Conservation (phyloP, 2,888 invertebrate species). For the Hemicrepidius hirtus region DNA sequence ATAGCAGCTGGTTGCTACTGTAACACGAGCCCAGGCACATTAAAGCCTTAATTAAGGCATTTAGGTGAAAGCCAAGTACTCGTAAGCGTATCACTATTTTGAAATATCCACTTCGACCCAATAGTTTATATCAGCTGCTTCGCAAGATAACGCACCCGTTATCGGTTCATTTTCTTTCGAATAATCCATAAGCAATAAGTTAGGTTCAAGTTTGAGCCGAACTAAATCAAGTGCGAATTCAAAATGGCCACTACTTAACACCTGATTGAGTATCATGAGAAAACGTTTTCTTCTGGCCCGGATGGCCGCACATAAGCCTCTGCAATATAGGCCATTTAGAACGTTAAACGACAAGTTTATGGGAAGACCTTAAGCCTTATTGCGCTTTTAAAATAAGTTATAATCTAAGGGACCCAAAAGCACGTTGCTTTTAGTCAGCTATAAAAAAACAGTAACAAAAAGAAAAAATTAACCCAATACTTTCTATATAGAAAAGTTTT, state of each 20-base stretch:
- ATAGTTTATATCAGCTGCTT: conserved; percentile 26
- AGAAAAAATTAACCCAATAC: too few relatives aligned
- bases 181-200: conserved; percentile 29
- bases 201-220: not conserved
- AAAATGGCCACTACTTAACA: conserved; percentile 34
- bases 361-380: conserved; percentile 49
- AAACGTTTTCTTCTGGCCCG: conserved; percentile 19
- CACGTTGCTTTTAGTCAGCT: conserved; percentile 11
- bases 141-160: conserved; percentile 5
- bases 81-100: conserved; percentile 30
- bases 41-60: conserved; percentile 55
- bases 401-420: conserved; percentile 41
- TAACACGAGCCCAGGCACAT: conserved; percentile 46
- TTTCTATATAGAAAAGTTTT: too few relatives aligned
- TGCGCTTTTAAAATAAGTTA: conserved; percentile 55
- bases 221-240: conserved; percentile 26
- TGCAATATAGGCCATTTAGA: conserved; percentile 41
- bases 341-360: conserved; percentile 53
- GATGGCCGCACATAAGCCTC: conserved; percentile 39
- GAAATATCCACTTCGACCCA: conserved; percentile 28
- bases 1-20: conserved; percentile 47
- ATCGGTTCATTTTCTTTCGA: conserved; percentile 15
- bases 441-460: conserved; percentile 17
- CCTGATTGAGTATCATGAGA: conserved; percentile 36
- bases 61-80: conserved; percentile 42